Percentiles rank a stretch among this genome's conserved stretches.
These are phyloP conservation scores for Oncorhynchus clarkii DNA, from an alignment of 2,113 vertebrate genomes.

Conservation along the genomic window DNA sequence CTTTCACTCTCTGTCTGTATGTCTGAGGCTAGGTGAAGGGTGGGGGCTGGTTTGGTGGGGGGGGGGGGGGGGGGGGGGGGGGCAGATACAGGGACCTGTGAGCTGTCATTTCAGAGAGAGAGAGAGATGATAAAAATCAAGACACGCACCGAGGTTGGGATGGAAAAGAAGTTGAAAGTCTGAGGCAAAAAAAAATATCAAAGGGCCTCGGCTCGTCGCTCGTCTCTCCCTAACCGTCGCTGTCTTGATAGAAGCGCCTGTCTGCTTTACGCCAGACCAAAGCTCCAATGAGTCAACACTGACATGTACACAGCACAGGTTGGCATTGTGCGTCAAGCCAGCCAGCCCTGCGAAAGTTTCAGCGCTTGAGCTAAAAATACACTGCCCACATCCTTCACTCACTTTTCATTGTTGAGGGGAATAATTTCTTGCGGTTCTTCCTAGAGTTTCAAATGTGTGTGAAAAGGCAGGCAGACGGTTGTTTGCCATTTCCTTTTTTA, in stretches of 20 bases:
- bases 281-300: slow-evolving; percentile 55
- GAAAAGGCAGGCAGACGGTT: not conserved
- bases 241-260: slow-evolving; percentile 55
- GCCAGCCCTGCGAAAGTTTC: slow-evolving; percentile 53
- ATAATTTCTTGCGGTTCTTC: slow-evolving; percentile 44
- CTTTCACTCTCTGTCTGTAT: slow-evolving; percentile 20
- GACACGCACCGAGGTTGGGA: slow-evolving; percentile 12
- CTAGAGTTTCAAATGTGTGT: slow-evolving; percentile 37
- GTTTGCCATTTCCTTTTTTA: not conserved
- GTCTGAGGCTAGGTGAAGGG: slow-evolving; percentile 14
- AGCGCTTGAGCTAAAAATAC: slow-evolving; percentile 62
- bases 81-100: slow-evolving; percentile 44
- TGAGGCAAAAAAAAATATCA: slow-evolving; percentile 48
- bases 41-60: slow-evolving; percentile 21
- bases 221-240: slow-evolving; percentile 61
- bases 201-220: slow-evolving; percentile 29
- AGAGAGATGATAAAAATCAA: slow-evolving; percentile 51
- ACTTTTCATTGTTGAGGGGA: too few relatives aligned
- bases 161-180: not conserved
- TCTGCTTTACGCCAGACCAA: slow-evolving; percentile 61
- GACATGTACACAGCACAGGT: slow-evolving; percentile 53
- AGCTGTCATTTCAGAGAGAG: slow-evolving; percentile 60
- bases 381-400: slow-evolving; percentile 59
- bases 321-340: slow-evolving; percentile 49
- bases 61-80: not conserved